A percentile compares a stretch with the other conserved stretches of the same genome.
Conservation (phyloP, 2,113 vertebrate species). For the Cariama cristata region DNA sequence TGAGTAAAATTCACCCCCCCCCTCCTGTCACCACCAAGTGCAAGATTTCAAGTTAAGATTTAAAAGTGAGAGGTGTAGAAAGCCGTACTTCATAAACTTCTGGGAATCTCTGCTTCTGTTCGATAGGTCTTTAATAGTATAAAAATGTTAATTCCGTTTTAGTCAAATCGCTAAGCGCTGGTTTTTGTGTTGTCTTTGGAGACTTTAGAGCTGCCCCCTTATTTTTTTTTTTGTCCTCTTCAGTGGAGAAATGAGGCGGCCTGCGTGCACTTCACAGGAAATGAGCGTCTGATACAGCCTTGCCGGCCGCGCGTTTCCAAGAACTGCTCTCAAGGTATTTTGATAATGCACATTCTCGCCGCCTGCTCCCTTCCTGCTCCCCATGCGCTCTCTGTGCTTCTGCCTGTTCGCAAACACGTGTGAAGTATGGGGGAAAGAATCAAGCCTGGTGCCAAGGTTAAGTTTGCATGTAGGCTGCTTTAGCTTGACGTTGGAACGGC, state of each 20-base stretch:
- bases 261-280: constrained; percentile 64
- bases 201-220: constrained; percentile 17
- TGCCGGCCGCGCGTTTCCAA: constrained; percentile 70
- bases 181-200: constrained; percentile 11
- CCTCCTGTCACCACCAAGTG: rapidly evolving
- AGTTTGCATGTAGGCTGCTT: neutral
- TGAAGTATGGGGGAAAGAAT: neutral
- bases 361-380: constrained; percentile 63
- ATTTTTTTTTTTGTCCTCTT: constrained; percentile 9
- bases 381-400: neutral
- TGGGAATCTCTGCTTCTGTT: neutral
- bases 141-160: neutral
- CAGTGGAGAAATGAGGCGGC: constrained; percentile 53
- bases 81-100: neutral
- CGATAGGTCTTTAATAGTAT: neutral
- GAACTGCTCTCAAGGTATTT: constrained; percentile 73
- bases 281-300: constrained; percentile 67
- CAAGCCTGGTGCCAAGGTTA: rapidly evolving
- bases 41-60: constrained; percentile 29
- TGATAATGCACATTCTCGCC: constrained; percentile 66
- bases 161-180: neutral
- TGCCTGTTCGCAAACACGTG: neutral
- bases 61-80: neutral
- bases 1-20: neutral
- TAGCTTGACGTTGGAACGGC: neutral